Conservation (phyloP, 2,113 vertebrate species). For the Pheucticus melanocephalus region DNA sequence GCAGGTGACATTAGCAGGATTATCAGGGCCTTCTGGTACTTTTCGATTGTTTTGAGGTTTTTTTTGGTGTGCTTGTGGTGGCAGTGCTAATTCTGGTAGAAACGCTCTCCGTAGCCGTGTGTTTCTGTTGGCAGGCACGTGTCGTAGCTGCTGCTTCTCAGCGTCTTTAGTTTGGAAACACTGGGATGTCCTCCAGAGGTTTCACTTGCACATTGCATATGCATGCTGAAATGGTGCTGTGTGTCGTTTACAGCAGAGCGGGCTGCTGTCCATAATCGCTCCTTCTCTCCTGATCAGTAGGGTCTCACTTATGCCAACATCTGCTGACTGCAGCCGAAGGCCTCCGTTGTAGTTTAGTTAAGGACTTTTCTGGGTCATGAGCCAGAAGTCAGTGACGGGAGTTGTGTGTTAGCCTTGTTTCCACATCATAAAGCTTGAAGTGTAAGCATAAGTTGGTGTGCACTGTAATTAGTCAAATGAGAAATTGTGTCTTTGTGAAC, state of each 20-base stretch:
- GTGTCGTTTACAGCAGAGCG: neutral
- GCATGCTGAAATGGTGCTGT: accelerated
- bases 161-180: neutral
- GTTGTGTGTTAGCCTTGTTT: neutral
- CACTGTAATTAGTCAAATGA: neutral
- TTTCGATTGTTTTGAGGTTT: neutral
- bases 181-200: neutral
- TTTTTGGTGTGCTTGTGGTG: neutral
- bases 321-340: neutral
- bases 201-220: accelerated
- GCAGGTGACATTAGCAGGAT: neutral
- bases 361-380: neutral
- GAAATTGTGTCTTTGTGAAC: neutral
- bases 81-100: neutral
- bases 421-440: neutral
- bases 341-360: neutral
- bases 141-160: neutral
- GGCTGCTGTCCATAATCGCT: accelerated
- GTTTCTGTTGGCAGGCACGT: neutral
- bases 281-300: accelerated
- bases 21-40: neutral
- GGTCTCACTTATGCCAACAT: neutral
- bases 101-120: accelerated
- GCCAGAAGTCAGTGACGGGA: neutral
- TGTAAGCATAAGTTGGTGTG: accelerated